Conservation (phyloP, 2,797 vertebrate species). For the Steatocranus sp. region DNA sequence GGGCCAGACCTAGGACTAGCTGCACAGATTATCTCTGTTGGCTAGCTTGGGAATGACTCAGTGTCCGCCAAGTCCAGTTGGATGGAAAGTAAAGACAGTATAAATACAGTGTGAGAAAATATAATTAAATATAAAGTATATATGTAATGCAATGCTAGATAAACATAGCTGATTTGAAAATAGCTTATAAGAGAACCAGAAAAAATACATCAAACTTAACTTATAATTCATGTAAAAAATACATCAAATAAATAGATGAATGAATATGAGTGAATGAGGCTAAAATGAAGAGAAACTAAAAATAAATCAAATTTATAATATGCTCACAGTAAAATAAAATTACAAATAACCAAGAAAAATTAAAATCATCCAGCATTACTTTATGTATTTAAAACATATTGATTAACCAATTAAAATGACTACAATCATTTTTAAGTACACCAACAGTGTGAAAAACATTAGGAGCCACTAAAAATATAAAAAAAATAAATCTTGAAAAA, state of each 20-base stretch:
- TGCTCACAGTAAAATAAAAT: neutral
- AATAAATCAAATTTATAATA: rapidly evolving
- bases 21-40: neutral
- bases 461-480: neutral
- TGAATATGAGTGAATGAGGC: neutral
- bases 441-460: neutral
- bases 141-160: neutral
- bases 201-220: neutral
- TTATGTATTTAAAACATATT: neutral
- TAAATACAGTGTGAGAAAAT: neutral
- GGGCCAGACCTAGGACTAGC: neutral
- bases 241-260: neutral
- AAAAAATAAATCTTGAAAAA: neutral
- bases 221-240: neutral
- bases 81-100: neutral
- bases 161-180: neutral
- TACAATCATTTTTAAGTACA: neutral
- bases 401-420: rapidly evolving
- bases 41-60: rapidly evolving
- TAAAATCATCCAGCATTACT: neutral
- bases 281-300: neutral
- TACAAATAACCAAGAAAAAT: rapidly evolving
- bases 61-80: rapidly evolving
- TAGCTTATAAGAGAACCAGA: neutral
- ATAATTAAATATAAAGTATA: neutral